Evolutionary conservation across 2,113 vertebrate species (phyloP).

Genomic region (Hippolais icterina): DNA sequence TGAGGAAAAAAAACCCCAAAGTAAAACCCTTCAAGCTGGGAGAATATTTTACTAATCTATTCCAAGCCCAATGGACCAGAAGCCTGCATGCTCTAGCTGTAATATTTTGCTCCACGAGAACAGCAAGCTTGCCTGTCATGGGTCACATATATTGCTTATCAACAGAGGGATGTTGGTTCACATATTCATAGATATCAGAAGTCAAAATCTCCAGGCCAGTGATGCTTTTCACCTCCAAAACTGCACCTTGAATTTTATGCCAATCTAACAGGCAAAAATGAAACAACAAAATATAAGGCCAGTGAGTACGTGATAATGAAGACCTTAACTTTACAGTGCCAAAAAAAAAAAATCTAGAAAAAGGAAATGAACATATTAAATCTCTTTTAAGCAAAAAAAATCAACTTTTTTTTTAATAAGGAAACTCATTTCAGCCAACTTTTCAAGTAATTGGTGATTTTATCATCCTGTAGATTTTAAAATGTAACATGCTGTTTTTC

Average conservation of each 20-base stretch:
- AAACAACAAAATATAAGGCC: not conserved
- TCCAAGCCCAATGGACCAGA: slow-evolving; percentile 51
- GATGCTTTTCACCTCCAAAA: not conserved
- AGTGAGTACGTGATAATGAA: not conserved
- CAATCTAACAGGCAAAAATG: slow-evolving; percentile 9
- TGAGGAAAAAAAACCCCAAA: not conserved
- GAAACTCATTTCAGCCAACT: not conserved
- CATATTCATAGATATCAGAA: slow-evolving; percentile 24
- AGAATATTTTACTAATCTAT: slow-evolving; percentile 43
- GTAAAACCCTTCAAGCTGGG: not conserved
- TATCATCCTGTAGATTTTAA: not conserved
- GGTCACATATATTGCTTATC: slow-evolving; percentile 45
- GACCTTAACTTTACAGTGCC: not conserved
- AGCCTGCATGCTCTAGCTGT: not conserved
- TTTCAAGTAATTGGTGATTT: not conserved
- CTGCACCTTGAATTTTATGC: not conserved
- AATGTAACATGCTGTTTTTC: not conserved
- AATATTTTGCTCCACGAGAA: slow-evolving; percentile 40
- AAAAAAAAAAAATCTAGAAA: not conserved
- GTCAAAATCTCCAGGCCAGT: slow-evolving; percentile 17
- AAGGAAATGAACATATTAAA: not conserved
- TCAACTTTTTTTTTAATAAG: not conserved
- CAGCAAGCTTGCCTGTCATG: slow-evolving; percentile 55
- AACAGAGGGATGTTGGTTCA: not conserved
- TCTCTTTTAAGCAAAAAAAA: not conserved